Evolutionary conservation across 2,888 invertebrate genomes (phyloP), one percentile per base, ranked within the genome.

Genomic region (Agriopis leucophaearia): DNA sequence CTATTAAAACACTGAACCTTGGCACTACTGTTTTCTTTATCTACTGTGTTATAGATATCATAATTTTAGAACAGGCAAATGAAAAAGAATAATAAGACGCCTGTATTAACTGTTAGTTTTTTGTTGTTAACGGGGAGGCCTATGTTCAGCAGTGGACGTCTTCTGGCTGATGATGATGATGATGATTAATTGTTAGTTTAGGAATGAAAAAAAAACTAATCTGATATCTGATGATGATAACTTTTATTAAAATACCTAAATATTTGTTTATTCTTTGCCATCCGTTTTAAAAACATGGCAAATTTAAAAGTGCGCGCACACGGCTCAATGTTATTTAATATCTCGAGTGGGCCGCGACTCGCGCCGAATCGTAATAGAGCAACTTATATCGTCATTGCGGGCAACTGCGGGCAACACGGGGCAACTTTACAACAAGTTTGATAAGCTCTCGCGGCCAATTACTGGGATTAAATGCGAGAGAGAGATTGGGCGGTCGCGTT

Each of bases 271-370:
- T 42, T 59, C 64, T 75, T 75, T 78, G 76, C 75, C 77, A 80
- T 61, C 15, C 63, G 44, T 50, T 69, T 86, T 87, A 84, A 85
- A 88, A 88, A 86, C 78, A 78, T 77, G 78, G 74, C 77, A 80
- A 86, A 85, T 85, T 85, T 82, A 78, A 82, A 80, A 81, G 79
- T 68, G 71, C 73, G 81, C 74, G 80, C 82, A 64, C 64, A 64
- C 61, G 56, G 60, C 84, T 87, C 84, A 82, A 82, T 85, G 86
- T 90, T 88, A 90, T 90, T 89, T 90, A 89, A 90, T 90, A 88
- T 87, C 86, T 85, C 86, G 89, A 89, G 89, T 89, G 88, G 88
- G 81, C 87, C 82, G 80, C 84, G 81, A 78, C 74, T 70, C 65
- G 72, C 64, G 38, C 51, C 67, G 86, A 87, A 86, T 88, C 82